Evolutionary conservation across 2,113 vertebrate genomes (phyloP).

Genomic region (Cyprinodon tularosa): DNA sequence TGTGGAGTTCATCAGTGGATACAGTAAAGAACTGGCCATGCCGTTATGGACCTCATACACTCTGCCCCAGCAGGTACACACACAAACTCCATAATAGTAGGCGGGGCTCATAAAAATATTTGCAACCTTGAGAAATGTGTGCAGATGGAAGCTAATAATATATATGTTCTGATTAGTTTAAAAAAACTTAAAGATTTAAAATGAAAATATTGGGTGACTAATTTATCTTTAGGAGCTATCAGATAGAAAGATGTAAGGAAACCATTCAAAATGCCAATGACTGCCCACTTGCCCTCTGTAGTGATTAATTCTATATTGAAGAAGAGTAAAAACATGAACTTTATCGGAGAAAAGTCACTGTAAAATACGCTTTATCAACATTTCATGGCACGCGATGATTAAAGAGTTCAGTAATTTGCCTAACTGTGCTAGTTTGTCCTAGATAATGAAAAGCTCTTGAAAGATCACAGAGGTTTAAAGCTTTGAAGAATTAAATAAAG

Average conservation of each 20-base stretch:
- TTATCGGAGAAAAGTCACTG: no score
- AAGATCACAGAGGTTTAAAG: no score
- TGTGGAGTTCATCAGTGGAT: conserved; percentile 91
- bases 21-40: conserved; percentile 88
- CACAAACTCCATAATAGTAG: background rate
- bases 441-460: no score
- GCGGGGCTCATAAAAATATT: background rate
- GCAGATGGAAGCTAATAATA: background rate
- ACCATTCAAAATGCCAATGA: background rate
- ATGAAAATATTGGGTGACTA: background rate
- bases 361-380: no score
- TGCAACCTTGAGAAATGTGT: background rate
- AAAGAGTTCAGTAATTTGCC: no score
- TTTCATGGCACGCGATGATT: no score
- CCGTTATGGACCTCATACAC: conserved; percentile 94
- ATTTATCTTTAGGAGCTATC: no score
- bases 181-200: background rate
- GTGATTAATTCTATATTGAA: no score
- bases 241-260: no score
- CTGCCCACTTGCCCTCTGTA: background rate
- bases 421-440: no score
- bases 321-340: no score
- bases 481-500: no score
- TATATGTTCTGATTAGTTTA: background rate
- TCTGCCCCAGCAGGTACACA: conserved; percentile 84